These are phyloP conservation scores for Sminthurides bifidus DNA, from an alignment of 1,140 invertebrate species.

Conservation along the genomic window DNA sequence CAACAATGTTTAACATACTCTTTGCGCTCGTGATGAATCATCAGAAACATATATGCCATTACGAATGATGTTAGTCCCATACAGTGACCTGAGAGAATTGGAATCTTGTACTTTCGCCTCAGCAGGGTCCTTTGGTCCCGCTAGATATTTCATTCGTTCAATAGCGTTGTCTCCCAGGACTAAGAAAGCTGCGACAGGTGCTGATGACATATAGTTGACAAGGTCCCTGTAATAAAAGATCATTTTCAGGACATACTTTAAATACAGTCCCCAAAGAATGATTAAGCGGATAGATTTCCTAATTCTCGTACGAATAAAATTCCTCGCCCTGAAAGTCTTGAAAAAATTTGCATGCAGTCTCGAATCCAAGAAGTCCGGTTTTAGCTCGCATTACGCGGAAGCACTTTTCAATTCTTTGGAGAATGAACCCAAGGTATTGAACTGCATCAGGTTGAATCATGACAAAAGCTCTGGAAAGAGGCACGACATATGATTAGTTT, in stretches of 20 bases:
- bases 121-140: constrained; percentile 50
- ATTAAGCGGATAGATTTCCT: too few relatives aligned
- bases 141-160: constrained; percentile 45
- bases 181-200: constrained; percentile 58
- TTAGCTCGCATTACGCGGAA: constrained; percentile 59
- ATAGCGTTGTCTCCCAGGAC: constrained; percentile 60
- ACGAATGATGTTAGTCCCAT: constrained; percentile 54
- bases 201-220: constrained; percentile 54
- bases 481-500: constrained; percentile 5
- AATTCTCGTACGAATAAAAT: constrained; percentile 52
- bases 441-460: constrained; percentile 60
- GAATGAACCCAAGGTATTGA: constrained; percentile 58
- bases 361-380: constrained; percentile 50
- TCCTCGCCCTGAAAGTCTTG: constrained; percentile 44
- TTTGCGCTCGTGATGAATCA: constrained; percentile 43
- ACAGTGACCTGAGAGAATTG: constrained; percentile 53
- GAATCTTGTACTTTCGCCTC: constrained; percentile 47
- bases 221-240: constrained; percentile 36
- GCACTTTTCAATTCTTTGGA: constrained; percentile 52
- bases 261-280: not conserved
- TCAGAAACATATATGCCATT: constrained; percentile 62
- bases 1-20: constrained; percentile 34
- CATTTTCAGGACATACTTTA: constrained; percentile 1
- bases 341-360: constrained; percentile 50
- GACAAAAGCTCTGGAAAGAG: constrained; percentile 51